Percentiles rank a stretch among this genome's conserved stretches.
These are phyloP conservation scores for Amphimallon solstitiale DNA, from an alignment of 2,888 invertebrate species.

Conservation along the genomic window DNA sequence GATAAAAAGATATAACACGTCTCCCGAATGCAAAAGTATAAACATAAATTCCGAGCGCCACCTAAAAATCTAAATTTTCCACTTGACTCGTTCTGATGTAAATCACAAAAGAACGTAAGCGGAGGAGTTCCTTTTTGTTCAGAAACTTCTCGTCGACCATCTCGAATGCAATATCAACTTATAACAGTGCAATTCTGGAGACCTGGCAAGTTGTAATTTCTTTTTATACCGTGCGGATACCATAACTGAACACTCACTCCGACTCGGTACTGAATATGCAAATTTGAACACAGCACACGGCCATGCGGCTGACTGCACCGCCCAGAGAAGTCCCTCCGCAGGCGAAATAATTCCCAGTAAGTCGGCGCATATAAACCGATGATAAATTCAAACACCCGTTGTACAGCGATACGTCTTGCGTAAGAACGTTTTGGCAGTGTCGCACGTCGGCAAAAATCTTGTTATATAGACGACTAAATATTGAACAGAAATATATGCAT, in stretches of 20 bases:
- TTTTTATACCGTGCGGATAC: background rate
- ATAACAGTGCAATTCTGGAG: conserved; percentile 16
- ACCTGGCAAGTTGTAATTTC: conserved; percentile 25
- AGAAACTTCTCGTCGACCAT: conserved; percentile 1
- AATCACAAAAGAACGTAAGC: conserved; percentile 17
- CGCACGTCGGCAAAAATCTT: conserved; percentile 7
- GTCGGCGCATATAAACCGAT: conserved; percentile 10
- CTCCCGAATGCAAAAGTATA: background rate
- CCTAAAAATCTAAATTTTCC: conserved; percentile 24
- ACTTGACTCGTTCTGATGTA: conserved; percentile 8
- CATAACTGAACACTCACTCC: background rate
- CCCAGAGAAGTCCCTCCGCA: background rate
- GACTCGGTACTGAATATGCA: conserved; percentile 20
- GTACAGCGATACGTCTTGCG: conserved; percentile 2
- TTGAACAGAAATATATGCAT: too few species aligned
- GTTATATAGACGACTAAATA: background rate
- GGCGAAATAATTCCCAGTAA: conserved; percentile 20
- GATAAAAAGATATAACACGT: background rate
- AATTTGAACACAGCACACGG: background rate
- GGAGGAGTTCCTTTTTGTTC: conserved; percentile 3
- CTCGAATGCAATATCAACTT: conserved; percentile 22
- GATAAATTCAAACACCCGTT: conserved; percentile 18
- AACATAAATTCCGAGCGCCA: conserved; percentile 1
- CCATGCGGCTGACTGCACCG: conserved; percentile 4
- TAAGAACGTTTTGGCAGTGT: conserved; percentile 1